phyloP scores from a whole-genome alignment of 2,113 vertebrate genomes.

The Leptosomus discolor region DNA sequence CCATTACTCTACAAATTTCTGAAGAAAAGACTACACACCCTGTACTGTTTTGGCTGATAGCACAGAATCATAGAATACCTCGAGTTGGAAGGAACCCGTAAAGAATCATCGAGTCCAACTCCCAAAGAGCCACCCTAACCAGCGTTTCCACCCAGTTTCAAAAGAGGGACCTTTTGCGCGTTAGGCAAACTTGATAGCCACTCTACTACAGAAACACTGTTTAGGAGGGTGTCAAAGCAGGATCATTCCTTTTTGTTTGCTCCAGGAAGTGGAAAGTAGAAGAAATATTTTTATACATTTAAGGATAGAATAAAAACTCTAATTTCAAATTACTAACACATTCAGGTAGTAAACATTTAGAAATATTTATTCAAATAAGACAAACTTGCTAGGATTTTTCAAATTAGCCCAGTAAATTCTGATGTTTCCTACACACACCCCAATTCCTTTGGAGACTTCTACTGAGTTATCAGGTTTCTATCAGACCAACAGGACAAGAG shows the following conservation, averaged over 20 bases:
- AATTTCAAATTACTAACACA: not conserved
- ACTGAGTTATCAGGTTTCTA: not conserved
- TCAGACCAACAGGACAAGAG: not conserved
- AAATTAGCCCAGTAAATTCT: not conserved
- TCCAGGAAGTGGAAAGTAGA: accelerated
- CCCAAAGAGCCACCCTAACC: accelerated
- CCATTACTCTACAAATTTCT: accelerated
- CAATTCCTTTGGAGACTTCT: not conserved
- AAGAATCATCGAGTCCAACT: accelerated
- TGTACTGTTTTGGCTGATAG: not conserved
- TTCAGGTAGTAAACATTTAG: not conserved
- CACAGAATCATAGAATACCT: not conserved
- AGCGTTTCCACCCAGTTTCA: not conserved
- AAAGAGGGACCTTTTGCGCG: not conserved
- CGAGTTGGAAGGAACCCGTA: not conserved
- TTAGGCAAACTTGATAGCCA: slow-evolving; percentile 1
- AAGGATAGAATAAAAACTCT: not conserved
- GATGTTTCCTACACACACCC: not conserved
- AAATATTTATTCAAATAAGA: not conserved
- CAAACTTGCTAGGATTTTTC: not conserved
- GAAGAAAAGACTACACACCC: not conserved
- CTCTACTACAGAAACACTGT: not conserved
- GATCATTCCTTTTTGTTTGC: not conserved
- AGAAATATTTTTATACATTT: accelerated
- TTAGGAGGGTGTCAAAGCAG: accelerated